Conservation (phyloP, 2,113 vertebrate species). For the Alexandromys fortis region DNA sequence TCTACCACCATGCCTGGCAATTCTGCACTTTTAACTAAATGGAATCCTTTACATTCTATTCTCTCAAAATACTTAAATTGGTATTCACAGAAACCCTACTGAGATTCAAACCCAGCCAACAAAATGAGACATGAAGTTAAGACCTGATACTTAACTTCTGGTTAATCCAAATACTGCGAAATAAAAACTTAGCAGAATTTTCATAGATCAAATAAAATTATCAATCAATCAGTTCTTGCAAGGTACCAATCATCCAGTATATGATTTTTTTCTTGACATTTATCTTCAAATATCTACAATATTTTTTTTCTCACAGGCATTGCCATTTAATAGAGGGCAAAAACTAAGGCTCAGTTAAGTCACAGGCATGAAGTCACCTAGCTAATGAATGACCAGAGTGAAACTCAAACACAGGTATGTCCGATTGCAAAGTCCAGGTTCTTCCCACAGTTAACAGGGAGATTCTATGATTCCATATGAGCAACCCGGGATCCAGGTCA, state of each 20-base stretch:
- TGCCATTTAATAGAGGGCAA: not conserved
- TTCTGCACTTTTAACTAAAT: not conserved
- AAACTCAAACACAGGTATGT: not conserved
- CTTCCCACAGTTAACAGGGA: not conserved
- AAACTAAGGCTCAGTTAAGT: not conserved
- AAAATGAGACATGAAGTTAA: not conserved
- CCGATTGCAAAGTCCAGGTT: not conserved
- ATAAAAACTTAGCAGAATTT: conserved; percentile 24
- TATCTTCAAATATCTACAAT: not conserved
- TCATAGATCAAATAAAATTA: not conserved
- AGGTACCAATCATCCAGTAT: not conserved
- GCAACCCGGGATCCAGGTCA: not conserved
- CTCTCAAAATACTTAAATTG: conserved; percentile 32
- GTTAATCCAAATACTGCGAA: not conserved
- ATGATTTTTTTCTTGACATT: not conserved
- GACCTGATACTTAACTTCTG: not conserved
- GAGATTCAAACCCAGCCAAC: not conserved
- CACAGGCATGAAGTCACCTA: not conserved
- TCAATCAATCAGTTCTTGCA: not conserved
- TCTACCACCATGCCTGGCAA: not conserved
- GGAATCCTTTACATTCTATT: not conserved
- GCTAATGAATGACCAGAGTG: conserved; percentile 11
- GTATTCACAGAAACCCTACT: not conserved
- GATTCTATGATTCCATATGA: not conserved
- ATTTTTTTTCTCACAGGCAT: not conserved